phyloP scores from a whole-genome alignment of 2,797 vertebrate genomes.

The Dendrocincla tyrannina region DNA sequence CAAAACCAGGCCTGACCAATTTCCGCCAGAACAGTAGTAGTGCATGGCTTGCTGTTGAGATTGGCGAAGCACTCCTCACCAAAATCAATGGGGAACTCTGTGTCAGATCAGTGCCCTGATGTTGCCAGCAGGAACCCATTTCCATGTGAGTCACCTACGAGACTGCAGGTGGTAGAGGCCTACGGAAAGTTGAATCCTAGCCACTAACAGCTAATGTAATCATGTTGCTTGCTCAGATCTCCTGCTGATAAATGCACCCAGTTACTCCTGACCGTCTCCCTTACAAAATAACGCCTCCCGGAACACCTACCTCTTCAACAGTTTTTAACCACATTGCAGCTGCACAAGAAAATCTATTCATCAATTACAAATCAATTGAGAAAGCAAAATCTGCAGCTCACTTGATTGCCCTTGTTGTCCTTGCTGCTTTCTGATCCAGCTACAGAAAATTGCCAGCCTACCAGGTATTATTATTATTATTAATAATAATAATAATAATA shows the following conservation, averaged over 20 bases:
- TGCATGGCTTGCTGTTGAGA: rapidly evolving
- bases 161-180: conserved; percentile 35
- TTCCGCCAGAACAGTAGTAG: background rate
- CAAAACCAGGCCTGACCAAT: background rate
- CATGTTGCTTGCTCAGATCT: conserved; percentile 52
- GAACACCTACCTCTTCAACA: conserved; percentile 35
- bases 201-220: conserved; percentile 58
- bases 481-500: background rate
- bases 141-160: background rate
- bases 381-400: conserved; percentile 3
- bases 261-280: conserved; percentile 53
- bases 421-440: background rate
- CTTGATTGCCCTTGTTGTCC: background rate
- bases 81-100: background rate
- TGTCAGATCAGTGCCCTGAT: background rate
- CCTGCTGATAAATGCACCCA: conserved; percentile 45
- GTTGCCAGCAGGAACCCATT: background rate
- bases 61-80: background rate
- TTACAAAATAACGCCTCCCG: conserved; percentile 53
- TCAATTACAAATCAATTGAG: conserved; percentile 64
- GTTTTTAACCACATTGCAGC: conserved; percentile 25
- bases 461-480: background rate
- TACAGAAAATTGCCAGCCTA: background rate
- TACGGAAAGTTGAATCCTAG: conserved; percentile 60
- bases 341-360: conserved; percentile 53